phyloP scores from a whole-genome alignment of 2,888 invertebrate genomes.

The Drosophila lacicola region DNA sequence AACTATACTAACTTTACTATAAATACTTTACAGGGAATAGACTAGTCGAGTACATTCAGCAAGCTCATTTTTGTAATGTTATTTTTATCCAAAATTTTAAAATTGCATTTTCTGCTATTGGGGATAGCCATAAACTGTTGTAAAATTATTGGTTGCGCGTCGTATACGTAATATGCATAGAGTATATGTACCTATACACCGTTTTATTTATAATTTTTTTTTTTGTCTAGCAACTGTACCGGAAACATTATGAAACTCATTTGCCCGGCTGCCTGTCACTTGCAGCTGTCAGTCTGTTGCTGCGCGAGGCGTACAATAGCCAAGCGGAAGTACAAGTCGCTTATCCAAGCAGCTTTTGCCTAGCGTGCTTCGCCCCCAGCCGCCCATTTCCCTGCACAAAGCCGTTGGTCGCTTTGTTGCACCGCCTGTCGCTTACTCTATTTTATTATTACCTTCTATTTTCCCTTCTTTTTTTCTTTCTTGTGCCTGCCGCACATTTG shows the following conservation, averaged over 20 bases:
- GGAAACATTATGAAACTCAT: conserved; percentile 65
- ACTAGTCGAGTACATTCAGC: not conserved
- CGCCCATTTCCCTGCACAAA: not conserved
- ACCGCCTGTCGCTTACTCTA: conserved; percentile 45
- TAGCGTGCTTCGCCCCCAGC: not conserved
- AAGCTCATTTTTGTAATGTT: not conserved
- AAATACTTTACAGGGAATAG: conserved; percentile 2
- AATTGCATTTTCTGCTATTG: conserved; percentile 58
- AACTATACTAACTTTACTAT: not conserved
- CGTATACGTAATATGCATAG: conserved; percentile 63
- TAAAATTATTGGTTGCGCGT: conserved; percentile 64
- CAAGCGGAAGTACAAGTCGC: conserved; percentile 57
- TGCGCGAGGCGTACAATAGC: conserved; percentile 49
- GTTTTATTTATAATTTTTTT: conserved; percentile 3
- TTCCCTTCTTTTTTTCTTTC: not conserved
- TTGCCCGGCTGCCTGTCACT: conserved; percentile 67
- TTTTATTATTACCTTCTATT: conserved; percentile 51
- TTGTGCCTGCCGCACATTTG: conserved; percentile 51
- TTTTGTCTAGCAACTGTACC: conserved; percentile 35
- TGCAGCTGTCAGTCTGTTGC: conserved; percentile 64
- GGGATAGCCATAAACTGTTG: conserved; percentile 43
- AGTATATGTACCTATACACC: conserved; percentile 1
- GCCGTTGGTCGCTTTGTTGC: conserved; percentile 24
- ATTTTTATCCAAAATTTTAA: conserved; percentile 18
- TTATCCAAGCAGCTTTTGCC: conserved; percentile 56